phyloP scores from a whole-genome alignment of 2,888 invertebrate genomes.

The Pseudolycoriella hygida region DNA sequence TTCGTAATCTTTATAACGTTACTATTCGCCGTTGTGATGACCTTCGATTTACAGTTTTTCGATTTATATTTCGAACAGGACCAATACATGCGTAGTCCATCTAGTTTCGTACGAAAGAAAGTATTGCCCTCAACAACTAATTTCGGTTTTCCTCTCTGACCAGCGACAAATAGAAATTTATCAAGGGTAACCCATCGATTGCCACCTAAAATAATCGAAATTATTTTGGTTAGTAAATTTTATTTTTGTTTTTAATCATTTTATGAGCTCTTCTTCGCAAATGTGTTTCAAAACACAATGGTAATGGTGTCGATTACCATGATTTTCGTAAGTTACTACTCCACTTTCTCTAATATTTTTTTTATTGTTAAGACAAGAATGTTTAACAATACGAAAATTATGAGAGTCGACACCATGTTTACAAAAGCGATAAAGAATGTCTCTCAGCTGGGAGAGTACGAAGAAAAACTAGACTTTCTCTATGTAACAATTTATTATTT shows the following conservation, averaged over 20 bases:
- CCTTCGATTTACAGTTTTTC: slow-evolving; percentile 17
- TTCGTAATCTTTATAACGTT: background rate
- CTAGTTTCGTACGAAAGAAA: slow-evolving; percentile 17
- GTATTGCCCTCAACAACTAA: slow-evolving; percentile 18
- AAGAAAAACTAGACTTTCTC: too few species aligned
- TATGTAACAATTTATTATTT: too few species aligned
- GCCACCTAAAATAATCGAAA: background rate
- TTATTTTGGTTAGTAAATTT: background rate
- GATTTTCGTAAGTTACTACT: too few species aligned
- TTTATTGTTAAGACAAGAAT: too few species aligned
- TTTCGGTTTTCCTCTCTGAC: slow-evolving; percentile 19
- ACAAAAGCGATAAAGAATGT: too few species aligned
- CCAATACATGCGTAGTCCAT: slow-evolving; percentile 17
- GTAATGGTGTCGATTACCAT: too few species aligned
- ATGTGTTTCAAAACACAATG: too few species aligned
- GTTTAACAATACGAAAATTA: too few species aligned
- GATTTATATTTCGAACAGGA: slow-evolving; percentile 16
- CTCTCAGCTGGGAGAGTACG: too few species aligned
- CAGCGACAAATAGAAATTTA: slow-evolving; percentile 12
- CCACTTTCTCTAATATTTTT: too few species aligned
- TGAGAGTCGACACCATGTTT: too few species aligned
- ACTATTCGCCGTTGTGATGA: slow-evolving; percentile 9
- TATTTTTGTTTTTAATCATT: background rate
- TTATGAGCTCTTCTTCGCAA: too few species aligned
- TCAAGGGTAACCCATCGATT: background rate